phyloP scores from a whole-genome alignment of 2,888 invertebrate species.

The Cylindroiulus punctatus region DNA sequence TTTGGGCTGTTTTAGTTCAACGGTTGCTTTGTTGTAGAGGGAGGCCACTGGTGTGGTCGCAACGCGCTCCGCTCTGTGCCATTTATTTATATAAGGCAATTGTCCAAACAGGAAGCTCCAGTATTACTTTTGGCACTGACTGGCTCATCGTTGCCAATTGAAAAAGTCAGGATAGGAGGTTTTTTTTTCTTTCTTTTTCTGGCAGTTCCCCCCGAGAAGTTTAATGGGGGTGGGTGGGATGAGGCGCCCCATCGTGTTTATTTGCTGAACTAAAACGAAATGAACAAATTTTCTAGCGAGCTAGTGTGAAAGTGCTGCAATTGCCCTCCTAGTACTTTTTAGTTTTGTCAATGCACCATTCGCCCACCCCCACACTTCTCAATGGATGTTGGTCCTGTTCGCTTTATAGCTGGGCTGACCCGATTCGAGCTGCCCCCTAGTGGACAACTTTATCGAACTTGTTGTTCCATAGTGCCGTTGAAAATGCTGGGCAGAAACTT shows the following conservation, averaged over 20 bases:
- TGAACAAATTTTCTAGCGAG: neutral
- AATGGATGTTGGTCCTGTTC: too few relatives aligned
- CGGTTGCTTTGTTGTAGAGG: conserved; percentile 42
- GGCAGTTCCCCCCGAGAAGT: neutral
- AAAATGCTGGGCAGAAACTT: neutral
- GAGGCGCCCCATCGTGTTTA: neutral
- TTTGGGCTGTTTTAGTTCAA: conserved; percentile 36
- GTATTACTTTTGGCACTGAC: conserved; percentile 54
- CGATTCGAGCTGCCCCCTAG: neutral
- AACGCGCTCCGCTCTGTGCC: conserved; percentile 39
- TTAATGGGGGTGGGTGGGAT: conserved; percentile 24
- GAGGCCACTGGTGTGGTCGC: conserved; percentile 50
- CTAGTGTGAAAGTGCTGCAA: conserved; percentile 25
- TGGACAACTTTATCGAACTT: neutral
- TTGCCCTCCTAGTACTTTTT: neutral
- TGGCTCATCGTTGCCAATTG: neutral
- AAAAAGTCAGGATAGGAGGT: conserved; percentile 41
- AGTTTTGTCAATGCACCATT: neutral
- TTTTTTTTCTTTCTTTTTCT: neutral
- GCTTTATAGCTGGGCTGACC: neutral
- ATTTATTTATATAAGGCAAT: conserved; percentile 55
- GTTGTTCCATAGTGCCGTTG: neutral
- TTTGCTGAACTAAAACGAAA: conserved; percentile 44
- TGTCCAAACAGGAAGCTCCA: conserved; percentile 54
- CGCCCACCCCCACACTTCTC: neutral